phyloP scores from a whole-genome alignment of 2,797 vertebrate genomes.

The Coendou prehensilis region DNA sequence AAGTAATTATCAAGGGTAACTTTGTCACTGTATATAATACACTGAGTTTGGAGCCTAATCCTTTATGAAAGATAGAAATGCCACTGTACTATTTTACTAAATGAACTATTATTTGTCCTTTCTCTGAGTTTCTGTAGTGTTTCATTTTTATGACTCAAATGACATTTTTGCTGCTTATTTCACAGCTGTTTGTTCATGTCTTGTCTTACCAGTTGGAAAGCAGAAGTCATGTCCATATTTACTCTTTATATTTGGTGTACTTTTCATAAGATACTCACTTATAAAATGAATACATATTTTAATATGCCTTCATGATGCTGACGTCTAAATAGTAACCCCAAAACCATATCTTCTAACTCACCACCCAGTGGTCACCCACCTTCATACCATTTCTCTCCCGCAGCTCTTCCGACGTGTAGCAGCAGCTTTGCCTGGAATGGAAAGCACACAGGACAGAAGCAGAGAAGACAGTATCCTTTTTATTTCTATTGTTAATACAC shows the following conservation, averaged over 20 bases:
- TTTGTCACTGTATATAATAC: conserved; percentile 37
- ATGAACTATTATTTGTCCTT: conserved; percentile 23
- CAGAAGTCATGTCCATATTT: conserved; percentile 22
- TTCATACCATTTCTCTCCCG: conserved; percentile 44
- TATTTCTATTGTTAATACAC: conserved; percentile 35
- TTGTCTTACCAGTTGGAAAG: conserved; percentile 42
- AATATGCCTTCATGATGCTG: conserved; percentile 51
- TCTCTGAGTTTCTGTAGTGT: neutral
- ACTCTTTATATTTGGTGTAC: conserved; percentile 28
- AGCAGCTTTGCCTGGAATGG: conserved; percentile 99
- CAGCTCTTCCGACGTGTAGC: conserved; percentile 99
- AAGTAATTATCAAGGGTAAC: conserved; percentile 32
- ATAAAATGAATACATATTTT: conserved; percentile 53
- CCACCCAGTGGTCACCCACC: neutral
- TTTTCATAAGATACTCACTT: conserved; percentile 31
- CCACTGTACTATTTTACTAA: conserved; percentile 26
- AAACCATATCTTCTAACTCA: conserved; percentile 7
- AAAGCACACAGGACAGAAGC: conserved; percentile 98
- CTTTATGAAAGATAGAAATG: conserved; percentile 53
- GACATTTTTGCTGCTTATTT: conserved; percentile 51
- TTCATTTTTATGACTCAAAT: conserved; percentile 48
- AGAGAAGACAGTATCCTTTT: conserved; percentile 99
- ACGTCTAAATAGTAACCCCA: conserved; percentile 19
- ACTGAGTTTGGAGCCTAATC: conserved; percentile 14
- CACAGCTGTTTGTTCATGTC: conserved; percentile 17